phyloP scores from a whole-genome alignment of 2,888 invertebrate genomes.

The Mythimna ferrago region DNA sequence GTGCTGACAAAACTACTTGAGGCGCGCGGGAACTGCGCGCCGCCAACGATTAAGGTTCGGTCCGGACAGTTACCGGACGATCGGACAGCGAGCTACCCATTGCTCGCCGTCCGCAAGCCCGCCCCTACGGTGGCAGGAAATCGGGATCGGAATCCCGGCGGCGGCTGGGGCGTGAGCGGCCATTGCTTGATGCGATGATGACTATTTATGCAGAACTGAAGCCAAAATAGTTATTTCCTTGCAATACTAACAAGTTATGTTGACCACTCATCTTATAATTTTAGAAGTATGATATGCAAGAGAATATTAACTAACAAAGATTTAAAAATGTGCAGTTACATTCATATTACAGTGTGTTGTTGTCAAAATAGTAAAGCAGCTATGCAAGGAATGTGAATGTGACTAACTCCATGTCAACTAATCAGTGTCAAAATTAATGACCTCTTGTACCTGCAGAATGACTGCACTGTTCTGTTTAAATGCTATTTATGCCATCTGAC shows the following conservation, averaged over 20 bases:
- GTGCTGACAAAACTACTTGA: too few relatives aligned
- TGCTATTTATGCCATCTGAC: neutral
- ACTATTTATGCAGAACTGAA: too few relatives aligned
- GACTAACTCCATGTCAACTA: conserved; percentile 8
- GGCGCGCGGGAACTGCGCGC: too few relatives aligned
- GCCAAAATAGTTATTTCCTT: neutral
- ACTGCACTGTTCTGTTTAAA: neutral
- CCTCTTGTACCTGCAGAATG: conserved; percentile 4
- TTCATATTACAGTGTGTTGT: neutral
- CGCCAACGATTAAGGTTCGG: too few relatives aligned
- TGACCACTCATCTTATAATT: neutral
- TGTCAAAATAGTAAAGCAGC: neutral
- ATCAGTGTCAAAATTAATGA: conserved; percentile 31
- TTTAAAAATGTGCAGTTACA: conserved; percentile 7
- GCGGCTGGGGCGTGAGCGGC: too few relatives aligned
- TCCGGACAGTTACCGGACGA: too few relatives aligned
- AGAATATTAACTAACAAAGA: conserved; percentile 17
- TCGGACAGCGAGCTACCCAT: too few relatives aligned
- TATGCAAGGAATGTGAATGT: conserved; percentile 15
- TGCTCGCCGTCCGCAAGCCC: too few relatives aligned
- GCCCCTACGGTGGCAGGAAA: too few relatives aligned
- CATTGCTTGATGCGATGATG: too few relatives aligned
- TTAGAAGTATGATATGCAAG: neutral
- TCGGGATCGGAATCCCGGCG: too few relatives aligned
- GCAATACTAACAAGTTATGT: conserved; percentile 1